phyloP scores from a whole-genome alignment of 2,797 vertebrate genomes.

The Crocidura indochinensis region DNA sequence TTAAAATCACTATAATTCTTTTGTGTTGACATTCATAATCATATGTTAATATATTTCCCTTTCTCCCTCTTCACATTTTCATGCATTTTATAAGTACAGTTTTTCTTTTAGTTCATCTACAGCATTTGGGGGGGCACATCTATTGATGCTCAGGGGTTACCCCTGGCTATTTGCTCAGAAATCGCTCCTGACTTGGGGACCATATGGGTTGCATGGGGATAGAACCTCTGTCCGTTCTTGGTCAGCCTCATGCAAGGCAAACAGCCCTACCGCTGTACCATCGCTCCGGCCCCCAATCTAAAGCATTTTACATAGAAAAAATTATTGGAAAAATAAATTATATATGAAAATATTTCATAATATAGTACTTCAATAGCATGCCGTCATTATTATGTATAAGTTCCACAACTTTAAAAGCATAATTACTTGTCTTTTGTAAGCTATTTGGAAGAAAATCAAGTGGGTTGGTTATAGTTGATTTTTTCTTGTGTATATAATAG shows the following conservation, averaged over 20 bases:
- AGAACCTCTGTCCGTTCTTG: too few relatives aligned
- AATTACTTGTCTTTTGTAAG: neutral
- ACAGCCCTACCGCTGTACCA: too few relatives aligned
- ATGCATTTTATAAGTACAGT: neutral
- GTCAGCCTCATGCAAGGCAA: too few relatives aligned
- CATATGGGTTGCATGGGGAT: too few relatives aligned
- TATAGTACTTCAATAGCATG: constrained; percentile 9
- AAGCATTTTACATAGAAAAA: too few relatives aligned
- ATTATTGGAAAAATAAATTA: constrained; percentile 5
- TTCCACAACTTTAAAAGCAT: constrained; percentile 39
- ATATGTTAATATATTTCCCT: neutral
- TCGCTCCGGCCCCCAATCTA: too few relatives aligned
- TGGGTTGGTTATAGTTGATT: neutral
- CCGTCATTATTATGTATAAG: constrained; percentile 16
- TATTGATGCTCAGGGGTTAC: too few relatives aligned
- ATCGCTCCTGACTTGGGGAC: too few relatives aligned
- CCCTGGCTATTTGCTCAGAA: too few relatives aligned
- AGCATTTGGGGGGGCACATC: neutral
- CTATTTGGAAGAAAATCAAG: neutral
- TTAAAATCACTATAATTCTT: constrained; percentile 7
- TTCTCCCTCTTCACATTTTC: neutral
- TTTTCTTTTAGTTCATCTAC: neutral
- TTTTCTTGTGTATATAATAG: constrained; percentile 23
- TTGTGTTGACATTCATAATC: neutral
- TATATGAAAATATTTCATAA: constrained; percentile 15